These are phyloP conservation scores for Glomeris marginata DNA, from an alignment of 2,888 invertebrate genomes.

Conservation along the genomic window DNA sequence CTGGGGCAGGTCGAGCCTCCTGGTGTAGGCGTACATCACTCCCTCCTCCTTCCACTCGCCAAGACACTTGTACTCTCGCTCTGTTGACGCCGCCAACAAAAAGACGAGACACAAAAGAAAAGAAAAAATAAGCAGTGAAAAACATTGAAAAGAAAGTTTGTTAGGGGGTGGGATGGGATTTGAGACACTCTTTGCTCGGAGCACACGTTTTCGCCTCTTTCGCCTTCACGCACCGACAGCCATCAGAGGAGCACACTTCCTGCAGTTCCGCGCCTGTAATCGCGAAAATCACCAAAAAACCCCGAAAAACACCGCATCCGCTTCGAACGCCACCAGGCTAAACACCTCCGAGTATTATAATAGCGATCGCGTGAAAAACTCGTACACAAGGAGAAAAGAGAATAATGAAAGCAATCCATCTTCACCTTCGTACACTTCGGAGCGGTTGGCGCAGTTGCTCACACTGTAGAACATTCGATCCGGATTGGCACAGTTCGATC, in stretches of 20 bases:
- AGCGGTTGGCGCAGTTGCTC: constrained; percentile 40
- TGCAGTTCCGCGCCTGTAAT: neutral
- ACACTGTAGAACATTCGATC: constrained; percentile 52
- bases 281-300: neutral
- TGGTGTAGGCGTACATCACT: constrained; percentile 46
- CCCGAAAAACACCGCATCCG: neutral
- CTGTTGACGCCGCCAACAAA: constrained; percentile 24
- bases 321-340: neutral
- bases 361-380: neutral
- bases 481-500: constrained; percentile 46
- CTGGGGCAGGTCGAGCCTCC: constrained; percentile 42
- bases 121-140: constrained; percentile 10
- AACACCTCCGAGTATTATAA: neutral
- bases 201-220: no score
- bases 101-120: constrained; percentile 4
- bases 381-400: neutral
- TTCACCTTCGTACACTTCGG: constrained; percentile 43
- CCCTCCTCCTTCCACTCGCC: constrained; percentile 50
- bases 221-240: constrained; percentile 1
- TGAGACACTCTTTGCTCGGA: neutral
- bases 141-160: neutral
- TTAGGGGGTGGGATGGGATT: neutral
- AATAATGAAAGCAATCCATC: neutral
- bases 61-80: constrained; percentile 46
- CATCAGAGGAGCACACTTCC: neutral